Percentiles rank a stretch among this genome's conserved stretches.
Evolutionary conservation across 2,113 vertebrate genomes (phyloP).

Genomic region (Mirounga angustirostris): DNA sequence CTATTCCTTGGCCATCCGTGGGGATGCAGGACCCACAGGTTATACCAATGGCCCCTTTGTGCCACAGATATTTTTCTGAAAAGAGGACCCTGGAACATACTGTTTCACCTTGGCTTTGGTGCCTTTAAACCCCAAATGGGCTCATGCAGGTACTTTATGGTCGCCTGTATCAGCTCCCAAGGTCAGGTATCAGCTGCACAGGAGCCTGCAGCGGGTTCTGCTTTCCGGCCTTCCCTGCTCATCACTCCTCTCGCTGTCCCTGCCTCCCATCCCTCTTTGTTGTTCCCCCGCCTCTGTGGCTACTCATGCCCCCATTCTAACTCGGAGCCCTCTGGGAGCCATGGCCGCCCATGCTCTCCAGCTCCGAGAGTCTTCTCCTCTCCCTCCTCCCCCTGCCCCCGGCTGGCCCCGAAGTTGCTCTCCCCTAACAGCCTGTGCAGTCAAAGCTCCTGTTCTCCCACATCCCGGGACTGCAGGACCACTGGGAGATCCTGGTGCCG

Average conservation of each 20-base stretch:
- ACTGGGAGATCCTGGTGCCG: background rate
- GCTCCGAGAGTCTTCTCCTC: background rate
- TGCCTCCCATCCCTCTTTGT: background rate
- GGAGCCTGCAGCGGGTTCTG: background rate
- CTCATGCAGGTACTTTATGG: background rate
- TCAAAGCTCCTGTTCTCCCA: background rate
- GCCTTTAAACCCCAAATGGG: too few relatives aligned
- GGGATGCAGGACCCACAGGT: background rate
- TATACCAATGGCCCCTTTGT: background rate
- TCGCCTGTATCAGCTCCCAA: too few relatives aligned
- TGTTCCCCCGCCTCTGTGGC: background rate
- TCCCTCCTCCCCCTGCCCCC: fast-evolving
- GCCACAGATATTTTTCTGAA: background rate
- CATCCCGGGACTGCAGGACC: background rate
- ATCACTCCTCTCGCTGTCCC: background rate
- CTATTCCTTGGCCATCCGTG: background rate
- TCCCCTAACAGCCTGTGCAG: background rate
- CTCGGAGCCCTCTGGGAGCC: background rate
- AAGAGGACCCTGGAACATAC: background rate
- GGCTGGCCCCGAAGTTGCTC: fast-evolving
- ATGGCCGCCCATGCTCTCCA: background rate
- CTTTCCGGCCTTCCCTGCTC: background rate
- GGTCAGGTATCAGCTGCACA: background rate
- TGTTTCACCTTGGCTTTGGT: background rate
- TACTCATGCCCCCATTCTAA: background rate